Conservation (phyloP, 2,113 vertebrate genomes). For the Tyrannus savana region DNA sequence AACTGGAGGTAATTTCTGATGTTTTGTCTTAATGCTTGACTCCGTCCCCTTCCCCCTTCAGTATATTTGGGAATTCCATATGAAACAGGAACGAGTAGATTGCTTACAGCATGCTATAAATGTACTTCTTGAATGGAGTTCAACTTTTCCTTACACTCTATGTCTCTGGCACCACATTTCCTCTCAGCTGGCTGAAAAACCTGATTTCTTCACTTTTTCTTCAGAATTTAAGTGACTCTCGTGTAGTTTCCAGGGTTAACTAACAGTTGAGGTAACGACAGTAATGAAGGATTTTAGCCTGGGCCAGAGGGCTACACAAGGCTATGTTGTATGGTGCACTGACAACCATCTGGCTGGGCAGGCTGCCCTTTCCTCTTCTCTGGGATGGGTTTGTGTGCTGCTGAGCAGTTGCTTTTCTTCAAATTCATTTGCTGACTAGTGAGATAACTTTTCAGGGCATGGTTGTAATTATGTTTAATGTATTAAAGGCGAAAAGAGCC, state of each 20-base stretch:
- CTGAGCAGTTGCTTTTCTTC: not conserved
- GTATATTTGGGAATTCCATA: not conserved
- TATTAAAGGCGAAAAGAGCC: not conserved
- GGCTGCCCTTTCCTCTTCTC: not conserved
- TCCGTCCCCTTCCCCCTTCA: not conserved
- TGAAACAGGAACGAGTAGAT: not conserved
- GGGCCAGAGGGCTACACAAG: not conserved
- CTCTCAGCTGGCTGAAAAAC: not conserved
- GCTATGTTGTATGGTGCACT: not conserved
- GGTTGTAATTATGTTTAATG: constrained; percentile 39
- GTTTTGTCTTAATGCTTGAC: not conserved
- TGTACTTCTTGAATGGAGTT: not conserved
- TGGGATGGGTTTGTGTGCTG: not conserved
- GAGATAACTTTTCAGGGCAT: not conserved
- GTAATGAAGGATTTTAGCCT: not conserved
- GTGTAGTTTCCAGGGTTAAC: not conserved
- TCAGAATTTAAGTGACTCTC: not conserved
- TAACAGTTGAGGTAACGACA: not conserved
- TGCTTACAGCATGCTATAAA: not conserved
- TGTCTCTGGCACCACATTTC: not conserved
- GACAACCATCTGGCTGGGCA: not conserved
- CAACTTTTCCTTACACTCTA: not conserved
- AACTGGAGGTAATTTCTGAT: not conserved
- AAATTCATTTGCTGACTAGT: not conserved
- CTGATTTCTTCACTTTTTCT: not conserved